Evolutionary conservation across 2,888 invertebrate species (phyloP), one percentile per base, ranked within the genome.

Genomic region (Sarcophaga variegata): DNA sequence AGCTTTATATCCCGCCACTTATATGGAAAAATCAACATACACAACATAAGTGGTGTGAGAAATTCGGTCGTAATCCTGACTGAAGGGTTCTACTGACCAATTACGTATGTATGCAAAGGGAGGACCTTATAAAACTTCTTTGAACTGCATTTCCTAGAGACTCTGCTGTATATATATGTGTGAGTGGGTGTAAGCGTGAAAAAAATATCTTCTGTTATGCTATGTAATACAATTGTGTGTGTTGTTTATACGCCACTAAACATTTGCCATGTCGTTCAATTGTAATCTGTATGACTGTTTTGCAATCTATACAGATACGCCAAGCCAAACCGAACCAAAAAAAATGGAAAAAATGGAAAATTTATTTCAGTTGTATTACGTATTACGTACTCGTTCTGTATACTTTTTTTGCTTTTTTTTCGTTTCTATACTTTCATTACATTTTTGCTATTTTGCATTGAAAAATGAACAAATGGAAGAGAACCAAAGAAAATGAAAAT

Each of bases 231-330:
- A 67, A 71, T 62, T 81, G 27, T 80, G 69, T 81, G 77, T 83
- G 81, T 81, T 81, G 69, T 82, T 86, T 79, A 81, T 89, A 89
- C 89, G 90, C 91, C 90, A 91, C 91, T 91, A 91, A 91, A 92
- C 92, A 91, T 91, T 92, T 92, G 37, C 90, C 90, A 90, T 91
- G 90, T 91, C 91, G 90, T 90, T 90, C 91, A 90, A 90, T 91
- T 92, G 91, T 92, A 91, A 91, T 91, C 91, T 90, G 89, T 91
- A 91, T 90, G 92, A 90, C 91, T 92, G 91, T 88, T 88, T 72
- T 78, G 76, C 80, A 62, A 84, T 81, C 80, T 77, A 63, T 67
- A 76, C 45, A 76, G 62, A 83, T 83, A 74, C 37, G 37, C 8
- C 37, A 37, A 37, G 2, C 8, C 8, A 37, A 37, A 37, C 37